Conservation (phyloP, 2,888 invertebrate genomes). For the Drosophila vallismaia region DNA sequence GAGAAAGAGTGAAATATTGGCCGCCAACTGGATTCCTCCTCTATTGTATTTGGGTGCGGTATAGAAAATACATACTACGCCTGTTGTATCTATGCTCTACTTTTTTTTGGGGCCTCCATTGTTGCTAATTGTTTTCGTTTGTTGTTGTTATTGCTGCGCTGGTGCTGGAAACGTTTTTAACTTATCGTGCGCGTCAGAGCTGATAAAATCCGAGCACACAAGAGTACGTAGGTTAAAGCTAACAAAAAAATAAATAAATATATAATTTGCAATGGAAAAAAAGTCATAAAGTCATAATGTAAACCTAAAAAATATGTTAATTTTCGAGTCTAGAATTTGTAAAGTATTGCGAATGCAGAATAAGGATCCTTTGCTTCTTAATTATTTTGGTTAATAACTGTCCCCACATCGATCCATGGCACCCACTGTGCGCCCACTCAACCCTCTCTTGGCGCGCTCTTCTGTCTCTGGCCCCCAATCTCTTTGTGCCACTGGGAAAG, state of each 20-base stretch:
- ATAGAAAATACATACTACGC: conserved; percentile 39
- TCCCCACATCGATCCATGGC: not conserved
- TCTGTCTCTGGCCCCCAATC: conserved; percentile 11
- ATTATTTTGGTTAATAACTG: not conserved
- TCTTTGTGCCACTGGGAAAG: conserved; percentile 7
- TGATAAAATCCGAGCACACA: conserved; percentile 58
- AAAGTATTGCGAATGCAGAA: not conserved
- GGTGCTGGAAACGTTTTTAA: conserved; percentile 44
- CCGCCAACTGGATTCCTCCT: conserved; percentile 21
- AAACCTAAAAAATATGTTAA: not conserved
- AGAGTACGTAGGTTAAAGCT: conserved; percentile 6
- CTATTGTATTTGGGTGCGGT: conserved; percentile 40
- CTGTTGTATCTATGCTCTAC: conserved; percentile 53
- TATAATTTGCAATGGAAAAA: conserved; percentile 1
- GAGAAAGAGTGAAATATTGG: conserved; percentile 3
- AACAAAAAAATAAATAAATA: conserved; percentile 7
- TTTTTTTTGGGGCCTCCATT: conserved; percentile 44
- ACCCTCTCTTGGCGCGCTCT: not conserved
- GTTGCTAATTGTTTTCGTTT: conserved; percentile 67
- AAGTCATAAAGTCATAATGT: not conserved
- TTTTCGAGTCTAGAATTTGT: not conserved
- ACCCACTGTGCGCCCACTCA: conserved; percentile 25
- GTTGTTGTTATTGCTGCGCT: conserved; percentile 50
- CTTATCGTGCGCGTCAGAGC: conserved; percentile 46
- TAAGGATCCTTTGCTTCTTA: not conserved